phyloP scores from a whole-genome alignment of 2,113 vertebrate genomes.

The Odontesthes bonariensis region DNA sequence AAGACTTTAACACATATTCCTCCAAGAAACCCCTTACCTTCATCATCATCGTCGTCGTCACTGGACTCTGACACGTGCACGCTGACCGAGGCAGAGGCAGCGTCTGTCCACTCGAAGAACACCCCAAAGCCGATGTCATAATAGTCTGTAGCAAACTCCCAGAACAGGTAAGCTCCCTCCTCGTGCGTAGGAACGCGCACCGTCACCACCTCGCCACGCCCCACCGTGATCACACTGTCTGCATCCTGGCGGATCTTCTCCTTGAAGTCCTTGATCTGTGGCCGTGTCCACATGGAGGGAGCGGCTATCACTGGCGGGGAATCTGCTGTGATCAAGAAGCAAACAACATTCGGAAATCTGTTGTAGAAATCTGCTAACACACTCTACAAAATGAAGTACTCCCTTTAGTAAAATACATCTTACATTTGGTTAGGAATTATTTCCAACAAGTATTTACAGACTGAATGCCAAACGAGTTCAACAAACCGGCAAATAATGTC shows the following conservation, averaged over 20 bases:
- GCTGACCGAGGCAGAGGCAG: slow-evolving; percentile 93
- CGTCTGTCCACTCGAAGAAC: slow-evolving; percentile 99
- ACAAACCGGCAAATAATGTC: background rate
- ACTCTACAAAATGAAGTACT: background rate
- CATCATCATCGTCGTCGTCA: slow-evolving; percentile 97
- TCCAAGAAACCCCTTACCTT: slow-evolving; percentile 83
- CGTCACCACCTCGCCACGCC: slow-evolving; percentile 97
- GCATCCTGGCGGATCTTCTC: slow-evolving; percentile 98
- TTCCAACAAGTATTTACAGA: slow-evolving; percentile 2
- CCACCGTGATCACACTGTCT: slow-evolving; percentile 98
- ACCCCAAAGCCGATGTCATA: slow-evolving; percentile 99
- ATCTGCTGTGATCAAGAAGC: slow-evolving; percentile 73
- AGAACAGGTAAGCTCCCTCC: slow-evolving; percentile 98
- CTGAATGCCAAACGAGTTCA: background rate
- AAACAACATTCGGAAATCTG: background rate
- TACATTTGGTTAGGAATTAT: background rate
- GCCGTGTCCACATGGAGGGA: slow-evolving; percentile 99
- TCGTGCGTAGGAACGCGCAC: slow-evolving; percentile 98
- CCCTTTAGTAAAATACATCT: background rate
- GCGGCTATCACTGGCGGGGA: slow-evolving; percentile 93
- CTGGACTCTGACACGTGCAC: slow-evolving; percentile 99
- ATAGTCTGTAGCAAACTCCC: slow-evolving; percentile 99
- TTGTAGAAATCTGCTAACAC: background rate
- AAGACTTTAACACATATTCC: background rate
- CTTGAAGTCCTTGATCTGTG: slow-evolving; percentile 99